A percentile compares a stretch with the other conserved stretches of the same genome.
phyloP scores from a whole-genome alignment of 2,797 vertebrate genomes.

The Hephaestus fuliginosus region DNA sequence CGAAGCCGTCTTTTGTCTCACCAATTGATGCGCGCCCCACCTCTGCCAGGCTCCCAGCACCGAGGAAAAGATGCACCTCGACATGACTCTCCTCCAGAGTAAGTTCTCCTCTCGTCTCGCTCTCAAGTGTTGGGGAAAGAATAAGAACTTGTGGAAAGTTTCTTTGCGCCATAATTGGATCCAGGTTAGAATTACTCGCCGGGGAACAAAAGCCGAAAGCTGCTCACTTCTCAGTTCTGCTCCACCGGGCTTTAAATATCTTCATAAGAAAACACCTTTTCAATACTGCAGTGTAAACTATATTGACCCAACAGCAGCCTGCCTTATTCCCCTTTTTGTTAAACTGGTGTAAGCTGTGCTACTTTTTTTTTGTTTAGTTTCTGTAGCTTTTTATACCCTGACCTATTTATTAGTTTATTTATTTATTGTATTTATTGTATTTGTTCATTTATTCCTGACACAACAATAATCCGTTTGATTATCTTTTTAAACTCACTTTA shows the following conservation, averaged over 20 bases:
- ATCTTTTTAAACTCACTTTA: not conserved
- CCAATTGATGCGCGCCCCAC: constrained; percentile 6
- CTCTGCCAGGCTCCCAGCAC: constrained; percentile 37
- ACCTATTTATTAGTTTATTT: not conserved
- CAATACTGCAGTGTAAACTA: not conserved
- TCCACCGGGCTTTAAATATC: not conserved
- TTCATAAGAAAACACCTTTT: too few relatives aligned
- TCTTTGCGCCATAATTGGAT: constrained; percentile 62
- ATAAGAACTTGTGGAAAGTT: not conserved
- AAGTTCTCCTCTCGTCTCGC: constrained; percentile 60
- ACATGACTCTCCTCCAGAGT: constrained; percentile 79
- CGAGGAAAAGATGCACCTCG: constrained; percentile 44
- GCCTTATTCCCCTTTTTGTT: not conserved
- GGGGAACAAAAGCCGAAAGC: constrained; percentile 39
- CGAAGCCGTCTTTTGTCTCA: constrained; percentile 37
- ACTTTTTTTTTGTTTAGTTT: too few relatives aligned
- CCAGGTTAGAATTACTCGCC: constrained; percentile 41
- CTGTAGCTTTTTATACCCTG: too few relatives aligned
- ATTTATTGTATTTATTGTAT: too few relatives aligned
- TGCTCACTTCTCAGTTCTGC: not conserved
- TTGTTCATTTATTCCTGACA: not conserved
- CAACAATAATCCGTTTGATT: not conserved
- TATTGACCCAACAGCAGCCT: not conserved
- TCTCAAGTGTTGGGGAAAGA: not conserved
- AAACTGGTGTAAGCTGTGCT: not conserved